phyloP scores from a whole-genome alignment of 2,113 vertebrate species.

The Tyrannus savana region DNA sequence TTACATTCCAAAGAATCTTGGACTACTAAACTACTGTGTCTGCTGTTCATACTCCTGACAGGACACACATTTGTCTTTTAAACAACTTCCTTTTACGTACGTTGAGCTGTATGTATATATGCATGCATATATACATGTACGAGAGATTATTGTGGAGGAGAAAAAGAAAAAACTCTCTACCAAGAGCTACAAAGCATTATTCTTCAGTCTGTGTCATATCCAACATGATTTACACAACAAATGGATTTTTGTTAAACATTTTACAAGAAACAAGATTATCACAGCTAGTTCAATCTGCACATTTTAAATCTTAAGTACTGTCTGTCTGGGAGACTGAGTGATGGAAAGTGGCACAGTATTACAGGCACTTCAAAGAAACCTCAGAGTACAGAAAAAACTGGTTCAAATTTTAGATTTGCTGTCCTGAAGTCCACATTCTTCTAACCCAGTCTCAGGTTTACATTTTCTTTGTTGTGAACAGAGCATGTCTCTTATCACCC shows the following conservation, averaged over 20 bases:
- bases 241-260: conserved; percentile 54
- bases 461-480: not conserved
- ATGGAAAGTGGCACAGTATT: not conserved
- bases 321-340: not conserved
- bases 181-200: conserved; percentile 29
- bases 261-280: conserved; percentile 28
- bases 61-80: conserved; percentile 73
- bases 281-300: not conserved
- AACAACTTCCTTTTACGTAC: conserved; percentile 78
- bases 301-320: conserved; percentile 6
- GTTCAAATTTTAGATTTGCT: not conserved
- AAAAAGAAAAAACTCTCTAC: not conserved
- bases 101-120: conserved; percentile 20
- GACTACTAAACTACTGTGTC: conserved; percentile 63
- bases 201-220: not conserved
- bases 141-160: not conserved
- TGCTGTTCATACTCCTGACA: conserved; percentile 75
- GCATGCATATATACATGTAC: not conserved
- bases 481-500: not conserved
- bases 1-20: conserved; percentile 73
- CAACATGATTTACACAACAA: conserved; percentile 57
- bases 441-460: not conserved
- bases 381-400: not conserved
- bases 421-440: not conserved
- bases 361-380: not conserved